phyloP scores from a whole-genome alignment of 2,888 invertebrate species.

The Cepaea hortensis region DNA sequence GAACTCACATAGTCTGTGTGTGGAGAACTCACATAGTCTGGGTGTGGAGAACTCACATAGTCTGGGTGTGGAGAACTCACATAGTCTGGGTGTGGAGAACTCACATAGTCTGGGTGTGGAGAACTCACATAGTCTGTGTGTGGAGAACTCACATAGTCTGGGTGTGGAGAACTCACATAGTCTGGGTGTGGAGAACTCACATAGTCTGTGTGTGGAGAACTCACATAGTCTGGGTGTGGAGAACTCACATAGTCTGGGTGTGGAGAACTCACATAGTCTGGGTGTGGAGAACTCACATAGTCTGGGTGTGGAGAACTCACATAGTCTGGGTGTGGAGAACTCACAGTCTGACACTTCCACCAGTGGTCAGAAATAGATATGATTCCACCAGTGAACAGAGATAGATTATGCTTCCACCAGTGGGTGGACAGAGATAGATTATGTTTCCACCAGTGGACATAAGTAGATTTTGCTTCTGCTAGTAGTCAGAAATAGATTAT shows the following conservation, averaged over 20 bases:
- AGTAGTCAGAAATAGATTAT: too few relatives aligned
- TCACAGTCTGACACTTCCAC: too few relatives aligned
- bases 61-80: neutral
- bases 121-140: constrained; percentile 57
- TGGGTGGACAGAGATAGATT: too few relatives aligned
- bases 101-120: neutral
- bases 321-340: constrained; percentile 76
- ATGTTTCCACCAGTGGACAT: too few relatives aligned
- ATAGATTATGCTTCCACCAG: too few relatives aligned
- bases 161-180: neutral
- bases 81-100: constrained; percentile 76
- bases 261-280: too few relatives aligned
- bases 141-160: constrained; percentile 75
- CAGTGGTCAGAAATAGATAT: too few relatives aligned
- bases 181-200: constrained; percentile 75
- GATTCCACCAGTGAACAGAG: too few relatives aligned
- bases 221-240: constrained; percentile 76
- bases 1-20: neutral
- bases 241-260: neutral
- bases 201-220: neutral
- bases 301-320: neutral
- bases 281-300: constrained; percentile 76
- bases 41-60: constrained; percentile 76
- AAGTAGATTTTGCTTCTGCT: too few relatives aligned
- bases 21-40: too few relatives aligned